These are phyloP conservation scores for Herpetotheres cachinnans DNA, from an alignment of 2,113 vertebrate species.

Conservation along the genomic window DNA sequence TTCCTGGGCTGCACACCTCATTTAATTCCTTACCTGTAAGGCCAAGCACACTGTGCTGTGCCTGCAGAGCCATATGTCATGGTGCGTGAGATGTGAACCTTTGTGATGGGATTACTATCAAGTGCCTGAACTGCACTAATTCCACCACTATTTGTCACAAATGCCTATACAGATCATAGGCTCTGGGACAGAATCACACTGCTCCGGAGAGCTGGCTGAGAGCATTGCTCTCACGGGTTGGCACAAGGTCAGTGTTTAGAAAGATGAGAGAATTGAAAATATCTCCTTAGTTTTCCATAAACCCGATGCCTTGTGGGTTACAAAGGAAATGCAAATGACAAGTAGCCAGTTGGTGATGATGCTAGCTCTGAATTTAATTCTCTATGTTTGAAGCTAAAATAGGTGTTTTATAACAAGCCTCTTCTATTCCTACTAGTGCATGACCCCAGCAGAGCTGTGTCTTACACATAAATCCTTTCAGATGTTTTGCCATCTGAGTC, in stretches of 20 bases:
- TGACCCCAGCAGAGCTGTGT: neutral
- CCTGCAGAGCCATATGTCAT: neutral
- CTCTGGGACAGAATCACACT: neutral
- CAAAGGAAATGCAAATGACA: neutral
- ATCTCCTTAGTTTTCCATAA: neutral
- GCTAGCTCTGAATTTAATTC: neutral
- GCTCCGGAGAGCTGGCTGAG: accelerated
- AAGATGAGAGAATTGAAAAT: neutral
- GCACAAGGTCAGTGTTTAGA: neutral
- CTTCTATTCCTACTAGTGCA: neutral
- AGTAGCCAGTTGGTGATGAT: neutral
- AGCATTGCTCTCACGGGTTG: neutral
- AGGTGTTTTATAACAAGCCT: neutral
- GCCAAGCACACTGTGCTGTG: neutral
- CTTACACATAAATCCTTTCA: constrained; percentile 21
- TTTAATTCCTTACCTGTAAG: neutral
- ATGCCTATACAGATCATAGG: neutral
- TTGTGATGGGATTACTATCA: accelerated
- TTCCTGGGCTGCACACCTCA: neutral
- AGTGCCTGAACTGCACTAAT: neutral
- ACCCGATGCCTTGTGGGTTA: neutral
- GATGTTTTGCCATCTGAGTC: constrained; percentile 57
- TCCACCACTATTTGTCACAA: neutral
- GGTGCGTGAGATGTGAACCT: neutral
- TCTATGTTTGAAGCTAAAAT: neutral